Evolutionary conservation across 1,140 invertebrate genomes (phyloP), one percentile per base, ranked within the genome.

Genomic region (Campodea augens): DNA sequence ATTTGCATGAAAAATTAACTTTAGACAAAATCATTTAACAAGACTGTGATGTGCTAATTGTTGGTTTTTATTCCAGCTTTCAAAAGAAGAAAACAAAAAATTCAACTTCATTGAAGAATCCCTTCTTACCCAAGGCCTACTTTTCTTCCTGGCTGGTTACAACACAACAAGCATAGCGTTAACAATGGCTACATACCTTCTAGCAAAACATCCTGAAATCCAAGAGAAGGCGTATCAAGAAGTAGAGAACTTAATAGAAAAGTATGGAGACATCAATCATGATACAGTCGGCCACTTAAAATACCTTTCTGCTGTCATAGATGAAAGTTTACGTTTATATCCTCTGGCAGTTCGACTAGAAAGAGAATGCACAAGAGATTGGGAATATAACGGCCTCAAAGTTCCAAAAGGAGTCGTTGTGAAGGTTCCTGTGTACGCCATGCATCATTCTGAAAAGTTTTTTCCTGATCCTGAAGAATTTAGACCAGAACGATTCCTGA

Each of bases 381-480:
- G 51, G 51, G 18, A 27, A 15, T 18, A 49, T 15, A 41, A 29
- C 20, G 29, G 29, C n/a, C 15, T 52, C 1, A 25, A 19, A 25
- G 51, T 52, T 47, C 41, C 39, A 22, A 47, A 49, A 10, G 78
- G 71, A 1, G 75, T 65, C 0, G 51, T 65, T 1, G 57, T 82
- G 1, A 57, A 72, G 13, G 66, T 84, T 24, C 68, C 75, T 0
- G 60, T 71, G 1, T 61, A 71, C 27, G 69, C 68, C 2, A 60
- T 84, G 25, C 80, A 84, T 46, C 64, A 66, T 13, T 68, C 75
- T 61, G 61, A 66, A 2, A 53, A 68, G 2, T 60, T 66, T 51
- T 78, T 65, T 61, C 62, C 68, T 1, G 56, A 78, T 40, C 75
- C 77, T 19, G 54, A 70, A 3, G 59, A 57, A 49, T 79, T 78